Evolutionary conservation across 2,797 vertebrate species (phyloP).

Genomic region (Neopelma chrysocephalum): DNA sequence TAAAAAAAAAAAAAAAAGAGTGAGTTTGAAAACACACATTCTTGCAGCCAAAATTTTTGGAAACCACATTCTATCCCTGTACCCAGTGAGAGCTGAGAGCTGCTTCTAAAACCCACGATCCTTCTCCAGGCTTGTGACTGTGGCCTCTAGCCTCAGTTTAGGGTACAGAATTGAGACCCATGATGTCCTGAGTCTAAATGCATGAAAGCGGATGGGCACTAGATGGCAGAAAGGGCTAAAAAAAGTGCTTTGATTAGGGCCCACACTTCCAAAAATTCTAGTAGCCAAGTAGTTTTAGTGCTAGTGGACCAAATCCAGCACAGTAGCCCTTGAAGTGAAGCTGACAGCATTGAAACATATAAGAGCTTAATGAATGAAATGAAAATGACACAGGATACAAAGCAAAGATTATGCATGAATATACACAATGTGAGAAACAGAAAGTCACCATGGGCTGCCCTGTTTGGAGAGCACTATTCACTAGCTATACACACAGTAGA

Average conservation of each 20-base stretch:
- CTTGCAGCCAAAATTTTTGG: background rate
- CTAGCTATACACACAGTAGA: background rate
- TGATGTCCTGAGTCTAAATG: background rate
- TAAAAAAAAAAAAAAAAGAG: too few species aligned
- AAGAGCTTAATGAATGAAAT: background rate
- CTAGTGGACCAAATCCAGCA: background rate
- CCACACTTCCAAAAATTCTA: background rate
- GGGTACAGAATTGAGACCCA: rapidly evolving
- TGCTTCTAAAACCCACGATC: background rate
- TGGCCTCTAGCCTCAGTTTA: background rate
- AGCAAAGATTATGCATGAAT: rapidly evolving
- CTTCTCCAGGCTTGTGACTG: background rate
- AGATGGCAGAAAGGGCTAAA: slow-evolving; percentile 12
- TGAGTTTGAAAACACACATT: background rate
- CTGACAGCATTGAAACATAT: background rate
- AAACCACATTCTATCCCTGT: background rate
- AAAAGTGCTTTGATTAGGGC: rapidly evolving
- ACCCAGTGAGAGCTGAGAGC: background rate
- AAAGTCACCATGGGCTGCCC: background rate
- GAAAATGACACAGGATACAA: background rate
- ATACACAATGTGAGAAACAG: rapidly evolving
- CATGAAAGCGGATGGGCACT: background rate
- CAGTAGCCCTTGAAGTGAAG: background rate
- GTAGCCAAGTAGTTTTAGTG: background rate
- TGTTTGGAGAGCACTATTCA: background rate